Base-by-base conservation (phyloP, 2,888 invertebrate species). In the Cinara cedri region DNA sequence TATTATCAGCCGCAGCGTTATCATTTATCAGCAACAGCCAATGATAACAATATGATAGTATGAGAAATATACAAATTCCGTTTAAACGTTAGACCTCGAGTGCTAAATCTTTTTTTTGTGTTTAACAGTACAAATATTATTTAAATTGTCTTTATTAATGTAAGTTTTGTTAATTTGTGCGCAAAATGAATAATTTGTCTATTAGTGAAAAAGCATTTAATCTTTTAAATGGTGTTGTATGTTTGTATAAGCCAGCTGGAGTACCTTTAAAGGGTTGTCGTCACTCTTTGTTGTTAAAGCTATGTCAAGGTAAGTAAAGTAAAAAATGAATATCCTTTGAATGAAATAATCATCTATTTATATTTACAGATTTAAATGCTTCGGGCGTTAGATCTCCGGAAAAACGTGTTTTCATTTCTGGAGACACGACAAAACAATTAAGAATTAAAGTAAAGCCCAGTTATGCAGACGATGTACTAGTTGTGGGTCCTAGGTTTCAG, bases 201-300 rank as follows among this genome's bases (percentile, higher is more conserved):
- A 42, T 11, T 9, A 51, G 78, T 51, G 78, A 78, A 54, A 84
- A 87, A 55, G 89, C 91, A 3, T 94, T 90, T 87, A 90, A 88
- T 83, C 85, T 87, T 44, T 85, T 96, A 72, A 92, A 91, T 86
- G 95, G 95, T 42, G 84, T 95, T 10, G 87, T 94, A 81, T 92
- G 93, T 85, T 87, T 95, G 16, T 94, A 92, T 83, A 96, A 96
- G 86, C 93, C 94, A 16, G 85, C 90, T 0, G 89, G 89, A 72
- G 87, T 90, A 51, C 86, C 88, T 60, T 86, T 89, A 0, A 84
- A 84, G 24, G 87, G 87, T 84, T 86, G 92, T 0, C 88, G 89
- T 83, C 86, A 88, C 70, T 89, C 88, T 3, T 86, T 94, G 63
- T 86, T 90, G 81, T 85, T 87, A 55, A 91, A 92, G 84, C 85